Conservation (phyloP, 2,113 vertebrate species). For the Bostrychus sinensis region DNA sequence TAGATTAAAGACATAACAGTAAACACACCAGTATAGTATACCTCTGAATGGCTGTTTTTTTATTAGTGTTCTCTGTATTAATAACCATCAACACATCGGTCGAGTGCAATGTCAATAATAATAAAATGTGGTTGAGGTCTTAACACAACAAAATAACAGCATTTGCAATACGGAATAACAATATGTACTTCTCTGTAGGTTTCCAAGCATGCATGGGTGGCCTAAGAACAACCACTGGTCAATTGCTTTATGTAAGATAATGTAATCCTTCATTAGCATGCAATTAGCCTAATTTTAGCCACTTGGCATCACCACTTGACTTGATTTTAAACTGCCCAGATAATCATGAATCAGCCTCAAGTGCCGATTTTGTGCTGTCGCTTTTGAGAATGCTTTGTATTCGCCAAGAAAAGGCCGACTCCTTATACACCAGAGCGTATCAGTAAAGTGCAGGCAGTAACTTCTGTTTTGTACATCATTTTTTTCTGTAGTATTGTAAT, state of each 20-base stretch:
- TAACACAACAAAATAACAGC: background rate
- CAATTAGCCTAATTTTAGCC: slow-evolving; percentile 7
- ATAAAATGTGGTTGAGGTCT: background rate
- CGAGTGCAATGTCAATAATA: no score
- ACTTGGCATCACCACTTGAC: slow-evolving; percentile 3
- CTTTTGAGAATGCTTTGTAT: no score
- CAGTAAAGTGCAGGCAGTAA: background rate
- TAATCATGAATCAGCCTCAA: background rate
- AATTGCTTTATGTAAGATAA: background rate
- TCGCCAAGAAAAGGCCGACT: background rate
- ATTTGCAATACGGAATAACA: background rate
- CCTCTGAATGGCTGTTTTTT: background rate
- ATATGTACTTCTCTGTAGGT: background rate
- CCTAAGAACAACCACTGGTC: background rate
- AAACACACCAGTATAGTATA: background rate
- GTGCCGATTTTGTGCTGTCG: background rate
- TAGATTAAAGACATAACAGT: slow-evolving; percentile 16
- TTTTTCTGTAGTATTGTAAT: background rate
- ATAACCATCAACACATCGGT: background rate
- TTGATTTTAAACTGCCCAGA: slow-evolving; percentile 6
- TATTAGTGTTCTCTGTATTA: background rate
- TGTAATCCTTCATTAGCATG: background rate
- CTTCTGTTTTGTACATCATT: background rate
- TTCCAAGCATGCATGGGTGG: background rate
- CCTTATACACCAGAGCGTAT: background rate